Evolutionary conservation across 2,797 vertebrate species (phyloP).

Genomic region (Gobionotothen gibberifrons): DNA sequence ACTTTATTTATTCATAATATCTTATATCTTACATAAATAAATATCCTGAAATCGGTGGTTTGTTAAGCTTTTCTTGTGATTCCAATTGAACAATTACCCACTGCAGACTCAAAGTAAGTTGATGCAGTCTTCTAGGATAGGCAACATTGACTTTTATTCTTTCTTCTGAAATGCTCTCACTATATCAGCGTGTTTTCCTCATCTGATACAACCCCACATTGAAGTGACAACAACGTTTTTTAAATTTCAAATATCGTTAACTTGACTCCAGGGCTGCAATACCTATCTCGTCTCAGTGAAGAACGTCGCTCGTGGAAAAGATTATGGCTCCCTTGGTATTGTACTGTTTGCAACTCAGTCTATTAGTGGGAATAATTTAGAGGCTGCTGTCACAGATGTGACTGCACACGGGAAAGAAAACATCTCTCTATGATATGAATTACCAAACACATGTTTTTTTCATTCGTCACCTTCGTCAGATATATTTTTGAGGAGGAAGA

Average conservation of each 20-base stretch:
- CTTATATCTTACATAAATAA: neutral
- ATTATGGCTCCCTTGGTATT: neutral
- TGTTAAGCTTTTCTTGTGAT: neutral
- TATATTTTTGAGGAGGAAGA: neutral
- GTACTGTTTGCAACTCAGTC: neutral
- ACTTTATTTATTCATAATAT: neutral
- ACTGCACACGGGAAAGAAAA: neutral
- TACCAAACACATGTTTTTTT: neutral
- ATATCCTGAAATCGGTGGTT: neutral
- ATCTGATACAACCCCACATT: neutral
- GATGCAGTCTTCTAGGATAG: neutral
- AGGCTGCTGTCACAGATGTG: constrained; percentile 2
- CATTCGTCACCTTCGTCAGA: neutral
- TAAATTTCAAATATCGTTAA: neutral
- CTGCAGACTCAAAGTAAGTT: neutral
- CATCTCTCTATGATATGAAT: neutral
- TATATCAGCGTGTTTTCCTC: constrained; percentile 1
- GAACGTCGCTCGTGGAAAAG: constrained; percentile 1
- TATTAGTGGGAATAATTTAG: neutral
- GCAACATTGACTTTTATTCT: neutral
- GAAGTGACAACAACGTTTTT: neutral
- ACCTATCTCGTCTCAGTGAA: constrained; percentile 18
- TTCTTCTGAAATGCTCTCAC: constrained; percentile 2
- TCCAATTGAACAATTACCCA: neutral
- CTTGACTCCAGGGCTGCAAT: constrained; percentile 7